Evolutionary conservation across 2,888 invertebrate species (phyloP).

Genomic region (Tenthredo livida): DNA sequence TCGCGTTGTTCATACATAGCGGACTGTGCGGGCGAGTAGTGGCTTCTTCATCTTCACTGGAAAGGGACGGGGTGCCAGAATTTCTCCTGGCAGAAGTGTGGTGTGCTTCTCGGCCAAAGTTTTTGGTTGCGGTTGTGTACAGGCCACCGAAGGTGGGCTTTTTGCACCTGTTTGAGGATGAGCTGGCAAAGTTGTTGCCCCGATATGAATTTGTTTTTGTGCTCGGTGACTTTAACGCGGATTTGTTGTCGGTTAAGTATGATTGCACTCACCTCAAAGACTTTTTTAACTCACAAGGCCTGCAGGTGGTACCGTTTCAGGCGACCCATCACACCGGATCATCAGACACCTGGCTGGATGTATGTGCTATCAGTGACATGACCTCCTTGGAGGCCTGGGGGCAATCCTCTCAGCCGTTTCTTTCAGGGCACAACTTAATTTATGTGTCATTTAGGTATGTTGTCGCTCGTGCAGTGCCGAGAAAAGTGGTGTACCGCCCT

Average conservation of each 20-base stretch:
- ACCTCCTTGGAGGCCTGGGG: neutral
- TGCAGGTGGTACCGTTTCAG: neutral
- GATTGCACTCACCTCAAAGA: neutral
- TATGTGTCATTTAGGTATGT: neutral
- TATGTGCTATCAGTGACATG: neutral
- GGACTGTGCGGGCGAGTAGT: neutral
- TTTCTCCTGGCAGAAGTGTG: neutral
- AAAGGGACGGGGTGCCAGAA: neutral
- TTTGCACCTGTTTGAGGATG: neutral
- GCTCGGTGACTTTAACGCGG: constrained; percentile 17
- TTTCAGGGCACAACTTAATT: neutral
- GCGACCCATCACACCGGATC: neutral
- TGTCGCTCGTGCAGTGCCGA: neutral
- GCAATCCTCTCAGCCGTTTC: neutral
- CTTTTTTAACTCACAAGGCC: neutral
- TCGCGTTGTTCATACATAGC: neutral
- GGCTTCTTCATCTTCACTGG: neutral
- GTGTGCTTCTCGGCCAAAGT: neutral
- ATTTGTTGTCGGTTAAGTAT: neutral
- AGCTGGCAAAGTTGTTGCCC: neutral
- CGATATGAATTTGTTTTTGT: neutral
- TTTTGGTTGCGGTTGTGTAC: neutral
- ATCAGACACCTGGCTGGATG: neutral
- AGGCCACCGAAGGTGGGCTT: neutral
- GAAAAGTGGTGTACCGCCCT: neutral